These are phyloP conservation scores for Bhutanitis thaidina DNA, from an alignment of 2,888 invertebrate species.

Conservation along the genomic window DNA sequence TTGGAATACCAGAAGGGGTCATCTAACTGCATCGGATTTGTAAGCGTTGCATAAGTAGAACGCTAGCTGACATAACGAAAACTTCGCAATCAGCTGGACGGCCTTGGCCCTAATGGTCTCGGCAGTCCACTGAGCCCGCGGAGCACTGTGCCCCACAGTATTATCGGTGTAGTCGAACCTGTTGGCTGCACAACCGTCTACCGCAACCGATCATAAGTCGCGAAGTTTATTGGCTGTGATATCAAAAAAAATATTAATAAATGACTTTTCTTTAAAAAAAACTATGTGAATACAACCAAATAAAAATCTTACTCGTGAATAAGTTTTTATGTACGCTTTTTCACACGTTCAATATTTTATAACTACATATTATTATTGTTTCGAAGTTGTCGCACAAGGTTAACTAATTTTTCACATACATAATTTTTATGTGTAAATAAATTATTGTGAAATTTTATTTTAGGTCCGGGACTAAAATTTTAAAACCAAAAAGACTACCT, in stretches of 20 bases:
- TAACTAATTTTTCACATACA: slow-evolving; percentile 6
- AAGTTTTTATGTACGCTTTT: not conserved
- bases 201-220: slow-evolving; percentile 1
- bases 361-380: slow-evolving; percentile 1
- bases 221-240: not conserved
- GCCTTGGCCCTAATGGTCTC: slow-evolving; percentile 66
- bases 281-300: no score
- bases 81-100: slow-evolving; percentile 63
- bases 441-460: slow-evolving; percentile 12
- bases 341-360: slow-evolving; percentile 10
- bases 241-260: not conserved
- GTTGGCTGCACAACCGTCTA: slow-evolving; percentile 1
- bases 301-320: no score
- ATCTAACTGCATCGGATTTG: slow-evolving; percentile 69
- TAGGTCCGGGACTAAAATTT: not conserved
- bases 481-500: not conserved
- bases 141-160: slow-evolving; percentile 25
- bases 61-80: slow-evolving; percentile 74
- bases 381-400: slow-evolving; percentile 12
- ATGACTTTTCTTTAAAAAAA: no score
- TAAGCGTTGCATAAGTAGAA: slow-evolving; percentile 75
- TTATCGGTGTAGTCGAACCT: slow-evolving; percentile 8
- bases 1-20: slow-evolving; percentile 38
- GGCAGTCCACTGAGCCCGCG: slow-evolving; percentile 25
- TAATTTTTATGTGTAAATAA: slow-evolving; percentile 10